Evolutionary conservation across 2,797 vertebrate genomes (phyloP).

Genomic region (Rhincodon typus): DNA sequence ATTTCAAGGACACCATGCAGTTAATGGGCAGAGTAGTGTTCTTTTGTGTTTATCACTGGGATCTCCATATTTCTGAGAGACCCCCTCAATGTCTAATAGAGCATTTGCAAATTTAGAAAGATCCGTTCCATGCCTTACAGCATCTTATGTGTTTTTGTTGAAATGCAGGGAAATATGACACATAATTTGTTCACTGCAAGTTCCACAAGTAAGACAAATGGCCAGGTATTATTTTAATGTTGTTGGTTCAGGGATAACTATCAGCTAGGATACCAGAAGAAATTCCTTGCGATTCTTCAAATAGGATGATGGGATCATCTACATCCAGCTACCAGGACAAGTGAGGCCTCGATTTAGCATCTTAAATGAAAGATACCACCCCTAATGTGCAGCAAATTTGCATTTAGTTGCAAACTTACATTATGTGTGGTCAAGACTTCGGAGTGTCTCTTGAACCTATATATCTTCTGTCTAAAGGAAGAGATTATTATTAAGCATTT

Average conservation of each 20-base stretch:
- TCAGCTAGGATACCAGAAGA: background rate
- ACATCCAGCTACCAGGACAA: background rate
- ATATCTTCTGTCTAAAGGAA: background rate
- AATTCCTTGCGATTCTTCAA: background rate
- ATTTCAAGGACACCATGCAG: background rate
- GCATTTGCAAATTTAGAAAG: background rate
- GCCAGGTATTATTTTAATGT: background rate
- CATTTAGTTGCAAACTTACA: background rate
- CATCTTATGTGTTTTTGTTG: background rate
- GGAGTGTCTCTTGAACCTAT: background rate
- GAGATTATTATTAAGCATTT: too few species aligned
- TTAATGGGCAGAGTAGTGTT: background rate
- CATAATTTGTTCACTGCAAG: background rate
- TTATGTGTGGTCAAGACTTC: background rate
- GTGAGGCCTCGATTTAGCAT: background rate
- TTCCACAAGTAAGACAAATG: background rate
- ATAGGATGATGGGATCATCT: background rate
- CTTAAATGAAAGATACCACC: background rate
- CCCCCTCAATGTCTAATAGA: background rate
- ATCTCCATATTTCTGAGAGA: background rate
- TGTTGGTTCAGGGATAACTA: background rate
- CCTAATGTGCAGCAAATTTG: background rate
- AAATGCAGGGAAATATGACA: background rate
- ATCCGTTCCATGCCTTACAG: background rate
- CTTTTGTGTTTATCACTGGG: background rate